These are phyloP conservation scores for Cirrhinus molitorella DNA, from an alignment of 2,797 vertebrate species.

Conservation along the genomic window DNA sequence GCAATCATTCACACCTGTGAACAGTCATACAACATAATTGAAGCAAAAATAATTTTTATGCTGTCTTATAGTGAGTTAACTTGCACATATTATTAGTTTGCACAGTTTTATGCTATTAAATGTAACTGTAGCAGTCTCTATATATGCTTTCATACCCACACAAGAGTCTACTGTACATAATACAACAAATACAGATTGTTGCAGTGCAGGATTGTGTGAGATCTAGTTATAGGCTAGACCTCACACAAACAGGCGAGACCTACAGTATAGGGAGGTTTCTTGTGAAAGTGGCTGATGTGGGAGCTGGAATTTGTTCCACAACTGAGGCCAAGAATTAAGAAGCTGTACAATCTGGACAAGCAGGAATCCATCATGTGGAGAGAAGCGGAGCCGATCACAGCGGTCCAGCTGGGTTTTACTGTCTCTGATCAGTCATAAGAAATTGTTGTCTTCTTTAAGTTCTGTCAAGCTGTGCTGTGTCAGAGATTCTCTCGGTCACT, in stretches of 20 bases:
- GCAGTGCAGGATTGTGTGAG: not conserved
- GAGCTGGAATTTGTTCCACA: constrained; percentile 15
- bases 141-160: not conserved
- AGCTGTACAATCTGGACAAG: not conserved
- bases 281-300: not conserved
- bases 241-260: no score
- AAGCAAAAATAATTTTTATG: no score
- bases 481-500: not conserved
- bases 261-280: not conserved
- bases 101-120: not conserved
- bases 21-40: not conserved
- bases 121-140: not conserved
- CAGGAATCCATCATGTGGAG: constrained; percentile 13
- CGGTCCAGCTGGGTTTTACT: not conserved
- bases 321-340: constrained; percentile 10
- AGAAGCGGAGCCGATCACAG: constrained; percentile 4
- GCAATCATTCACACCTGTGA: not conserved
- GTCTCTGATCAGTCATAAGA: constrained; percentile 13
- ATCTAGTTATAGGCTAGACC: no score
- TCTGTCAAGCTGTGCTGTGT: not conserved
- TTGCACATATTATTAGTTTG: no score
- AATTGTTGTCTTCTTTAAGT: constrained; percentile 5
- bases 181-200: not conserved
- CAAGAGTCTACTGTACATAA: not conserved
- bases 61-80: no score